These are phyloP conservation scores for Neotoma lepida DNA, from an alignment of 2,113 vertebrate species.

Conservation along the genomic window DNA sequence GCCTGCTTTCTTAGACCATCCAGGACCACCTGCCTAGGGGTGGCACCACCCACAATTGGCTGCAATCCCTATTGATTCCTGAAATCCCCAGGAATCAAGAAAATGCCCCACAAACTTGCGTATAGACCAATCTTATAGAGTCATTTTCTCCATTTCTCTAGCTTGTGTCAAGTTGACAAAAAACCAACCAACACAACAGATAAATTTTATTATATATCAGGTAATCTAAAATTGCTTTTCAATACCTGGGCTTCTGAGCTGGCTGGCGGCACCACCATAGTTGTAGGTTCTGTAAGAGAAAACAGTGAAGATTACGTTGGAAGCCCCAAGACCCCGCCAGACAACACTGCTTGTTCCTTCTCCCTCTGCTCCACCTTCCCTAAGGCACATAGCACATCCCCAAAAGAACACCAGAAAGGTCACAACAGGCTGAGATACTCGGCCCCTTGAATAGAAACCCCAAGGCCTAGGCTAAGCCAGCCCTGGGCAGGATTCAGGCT, in stretches of 20 bases:
- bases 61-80: neutral
- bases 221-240: neutral
- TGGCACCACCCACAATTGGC: neutral
- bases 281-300: conserved; percentile 65
- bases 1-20: neutral
- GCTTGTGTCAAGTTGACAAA: neutral
- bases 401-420: neutral
- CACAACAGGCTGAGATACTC: rapidly evolving
- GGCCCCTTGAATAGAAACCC: rapidly evolving
- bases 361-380: neutral
- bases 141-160: neutral
- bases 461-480: neutral
- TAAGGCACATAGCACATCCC: neutral
- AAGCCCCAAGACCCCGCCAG: no score
- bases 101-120: neutral
- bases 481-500: neutral
- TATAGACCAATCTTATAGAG: neutral
- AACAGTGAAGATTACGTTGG: neutral
- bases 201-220: neutral
- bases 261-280: conserved; percentile 32
- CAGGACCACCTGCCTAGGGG: neutral
- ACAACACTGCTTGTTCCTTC: rapidly evolving
- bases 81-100: neutral
- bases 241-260: conserved; percentile 78
- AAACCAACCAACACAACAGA: neutral